Base-by-base conservation (phyloP, 2,888 invertebrate species). In the Dioctria linearis region DNA sequence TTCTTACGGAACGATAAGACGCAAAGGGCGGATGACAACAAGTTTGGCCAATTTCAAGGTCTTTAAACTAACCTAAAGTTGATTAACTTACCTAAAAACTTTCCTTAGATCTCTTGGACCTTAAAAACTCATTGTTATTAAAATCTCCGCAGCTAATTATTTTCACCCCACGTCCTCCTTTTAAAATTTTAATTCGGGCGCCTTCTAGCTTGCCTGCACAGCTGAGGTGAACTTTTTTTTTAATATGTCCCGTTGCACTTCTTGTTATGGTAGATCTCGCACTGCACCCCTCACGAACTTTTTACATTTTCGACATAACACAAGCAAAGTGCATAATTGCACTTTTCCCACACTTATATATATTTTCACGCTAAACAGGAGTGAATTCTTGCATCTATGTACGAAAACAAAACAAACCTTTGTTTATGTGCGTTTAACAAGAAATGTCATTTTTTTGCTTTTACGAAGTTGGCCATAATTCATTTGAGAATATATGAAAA, bases 11-110 rank as follows among this genome's bases (percentile, higher is more conserved):
- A 25, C 42, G 13, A 69, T 51, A 69, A 69, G 51, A 69, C 69
- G 69, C 39, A 51, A 51, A 69, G 69, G 69, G 69, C 69, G 69
- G 69, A 69, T 49, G 51, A 69, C 69, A 66, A 66, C 66, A 51
- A 49, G 51, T 69, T 11, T 51, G 51, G 43, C 69, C 40, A 11
- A 43, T 49, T 43, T 69, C 69, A 69, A 69, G 69, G 69, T 43
- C 51, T 54, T 54, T 54, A 8, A 54, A n/a, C 11, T 49, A 51
- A 39, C 39, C 51, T 4, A 51, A 49, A 69, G n/a, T n/a, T 54
- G 6, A 54, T 11, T 11, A 51, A 51, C 69, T 69, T 39, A 69
- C 69, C 49, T 37, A 4, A 69, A 69, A 37, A 9, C 51, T 51
- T 69, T 37, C 39, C 39, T 39, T 46, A 6, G 49, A 1, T 11